Conservation (phyloP, 2,113 vertebrate genomes). For the Hyperoodon ampullatus region DNA sequence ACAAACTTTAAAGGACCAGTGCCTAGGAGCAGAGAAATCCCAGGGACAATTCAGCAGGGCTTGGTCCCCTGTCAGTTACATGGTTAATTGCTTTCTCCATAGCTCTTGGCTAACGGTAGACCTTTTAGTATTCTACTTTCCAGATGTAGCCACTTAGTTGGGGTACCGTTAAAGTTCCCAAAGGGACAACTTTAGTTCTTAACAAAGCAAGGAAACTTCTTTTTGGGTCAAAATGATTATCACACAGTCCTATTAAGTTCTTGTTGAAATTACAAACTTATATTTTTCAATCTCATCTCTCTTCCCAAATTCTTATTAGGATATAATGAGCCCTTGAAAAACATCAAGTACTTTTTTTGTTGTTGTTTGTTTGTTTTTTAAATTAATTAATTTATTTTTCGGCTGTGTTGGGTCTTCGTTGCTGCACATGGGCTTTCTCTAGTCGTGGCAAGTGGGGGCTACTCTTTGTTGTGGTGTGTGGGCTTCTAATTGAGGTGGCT, state of each 20-base stretch:
- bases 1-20: slow-evolving; percentile 52
- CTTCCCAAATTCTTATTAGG: slow-evolving; percentile 53
- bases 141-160: slow-evolving; percentile 60
- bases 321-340: slow-evolving; percentile 31
- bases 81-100: slow-evolving; percentile 67
- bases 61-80: slow-evolving; percentile 3
- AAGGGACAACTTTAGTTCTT: slow-evolving; percentile 40
- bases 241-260: slow-evolving; percentile 13
- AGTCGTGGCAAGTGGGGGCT: no score
- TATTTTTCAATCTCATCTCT: slow-evolving; percentile 49
- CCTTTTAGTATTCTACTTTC: slow-evolving; percentile 65
- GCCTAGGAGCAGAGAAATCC: slow-evolving; percentile 9
- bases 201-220: slow-evolving; percentile 56
- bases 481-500: no score
- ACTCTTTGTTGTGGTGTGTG: no score
- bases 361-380: no score
- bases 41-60: not conserved
- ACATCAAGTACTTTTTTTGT: slow-evolving; percentile 5
- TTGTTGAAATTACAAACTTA: slow-evolving; percentile 26
- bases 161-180: slow-evolving; percentile 17
- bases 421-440: no score
- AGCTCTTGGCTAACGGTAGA: slow-evolving; percentile 31
- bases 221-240: slow-evolving; percentile 48
- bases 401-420: no score
- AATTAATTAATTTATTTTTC: no score